Evolutionary conservation across 2,113 vertebrate genomes (phyloP).

Genomic region (Cyprinodon tularosa): DNA sequence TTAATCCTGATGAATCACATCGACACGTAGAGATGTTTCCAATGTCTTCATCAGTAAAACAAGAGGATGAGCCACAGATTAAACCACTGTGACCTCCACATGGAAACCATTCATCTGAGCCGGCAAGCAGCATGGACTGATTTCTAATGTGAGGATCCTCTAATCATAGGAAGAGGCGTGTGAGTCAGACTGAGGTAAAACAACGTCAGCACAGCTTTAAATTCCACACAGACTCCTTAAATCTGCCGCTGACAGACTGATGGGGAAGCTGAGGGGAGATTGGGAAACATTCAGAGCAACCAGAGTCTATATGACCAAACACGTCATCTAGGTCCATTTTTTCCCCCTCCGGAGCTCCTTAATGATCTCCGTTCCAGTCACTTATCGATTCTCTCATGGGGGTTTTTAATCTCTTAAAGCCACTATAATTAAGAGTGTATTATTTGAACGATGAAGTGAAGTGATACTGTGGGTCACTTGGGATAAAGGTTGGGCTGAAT

Average conservation of each 20-base stretch:
- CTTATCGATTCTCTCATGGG: not conserved
- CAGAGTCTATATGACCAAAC: not conserved
- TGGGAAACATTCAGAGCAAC: not conserved
- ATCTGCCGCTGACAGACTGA: slow-evolving; percentile 11
- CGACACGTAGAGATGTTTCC: not conserved
- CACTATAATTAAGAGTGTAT: not conserved
- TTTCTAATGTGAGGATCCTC: not conserved
- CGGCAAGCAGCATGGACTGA: not conserved
- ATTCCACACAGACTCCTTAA: slow-evolving; percentile 9
- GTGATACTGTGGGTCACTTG: not conserved
- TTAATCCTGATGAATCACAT: not conserved
- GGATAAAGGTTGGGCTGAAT: not conserved
- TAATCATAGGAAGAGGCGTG: not conserved
- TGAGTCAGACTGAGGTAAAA: not conserved
- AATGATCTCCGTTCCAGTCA: slow-evolving; percentile 1
- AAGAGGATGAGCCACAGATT: not conserved
- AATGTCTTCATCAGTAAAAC: not conserved
- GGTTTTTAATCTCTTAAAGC: not conserved
- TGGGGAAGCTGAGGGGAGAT: not conserved
- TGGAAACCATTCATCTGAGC: not conserved
- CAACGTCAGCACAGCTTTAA: not conserved
- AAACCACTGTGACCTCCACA: not conserved
- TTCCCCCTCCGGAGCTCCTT: not conserved
- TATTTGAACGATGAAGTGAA: not conserved
- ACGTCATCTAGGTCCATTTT: not conserved